A percentile compares a stretch with the other conserved stretches of the same genome.
These are phyloP conservation scores for Sebastes hubbsi DNA, from an alignment of 2,797 vertebrate species.

Conservation along the genomic window DNA sequence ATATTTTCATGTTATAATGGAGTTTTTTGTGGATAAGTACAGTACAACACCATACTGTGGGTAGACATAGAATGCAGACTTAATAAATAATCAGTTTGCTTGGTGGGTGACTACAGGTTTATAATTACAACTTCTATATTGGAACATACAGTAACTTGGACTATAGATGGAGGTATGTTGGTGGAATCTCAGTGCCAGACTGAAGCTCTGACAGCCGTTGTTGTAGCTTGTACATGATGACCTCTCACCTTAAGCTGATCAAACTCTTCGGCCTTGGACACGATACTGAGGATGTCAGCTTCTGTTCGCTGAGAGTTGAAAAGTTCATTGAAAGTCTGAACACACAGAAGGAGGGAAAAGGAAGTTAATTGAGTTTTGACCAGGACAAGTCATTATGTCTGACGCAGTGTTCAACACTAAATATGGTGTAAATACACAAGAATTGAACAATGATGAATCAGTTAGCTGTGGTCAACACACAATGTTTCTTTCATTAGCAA, in stretches of 20 bases:
- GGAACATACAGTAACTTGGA: background rate
- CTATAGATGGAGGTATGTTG: background rate
- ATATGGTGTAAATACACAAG: background rate
- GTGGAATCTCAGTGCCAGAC: background rate
- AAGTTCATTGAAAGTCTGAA: constrained; percentile 95
- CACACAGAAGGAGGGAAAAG: constrained; percentile 26
- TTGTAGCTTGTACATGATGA: background rate
- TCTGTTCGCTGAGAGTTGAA: constrained; percentile 96
- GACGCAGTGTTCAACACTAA: background rate
- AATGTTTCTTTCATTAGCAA: background rate
- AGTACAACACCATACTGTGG: background rate
- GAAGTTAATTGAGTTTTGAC: background rate
- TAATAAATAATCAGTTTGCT: background rate
- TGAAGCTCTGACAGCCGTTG: background rate
- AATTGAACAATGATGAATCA: background rate
- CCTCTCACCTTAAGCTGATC: constrained; percentile 96
- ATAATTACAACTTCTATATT: background rate
- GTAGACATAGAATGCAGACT: background rate
- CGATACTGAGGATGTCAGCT: constrained; percentile 92
- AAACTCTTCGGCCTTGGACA: constrained; percentile 98
- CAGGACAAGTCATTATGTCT: background rate
- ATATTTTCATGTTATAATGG: background rate
- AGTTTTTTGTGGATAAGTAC: background rate
- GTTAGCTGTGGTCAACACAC: background rate
- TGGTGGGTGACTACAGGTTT: background rate